phyloP scores from a whole-genome alignment of 2,113 vertebrate genomes.

The Talpa occidentalis region DNA sequence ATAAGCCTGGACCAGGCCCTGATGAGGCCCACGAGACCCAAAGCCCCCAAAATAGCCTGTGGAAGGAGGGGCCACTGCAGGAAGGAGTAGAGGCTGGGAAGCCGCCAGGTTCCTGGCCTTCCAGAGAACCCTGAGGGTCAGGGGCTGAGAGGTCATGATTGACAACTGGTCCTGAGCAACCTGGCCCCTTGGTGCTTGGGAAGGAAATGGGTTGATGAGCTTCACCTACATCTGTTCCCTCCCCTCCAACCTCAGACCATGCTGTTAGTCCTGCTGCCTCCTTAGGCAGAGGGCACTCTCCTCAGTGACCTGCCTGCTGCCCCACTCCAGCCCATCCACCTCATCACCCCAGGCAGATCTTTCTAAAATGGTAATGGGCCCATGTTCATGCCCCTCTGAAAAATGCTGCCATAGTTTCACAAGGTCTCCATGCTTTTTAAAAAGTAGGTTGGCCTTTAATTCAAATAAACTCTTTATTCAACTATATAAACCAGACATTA shows the following conservation, averaged over 20 bases:
- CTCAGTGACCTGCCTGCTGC: background rate
- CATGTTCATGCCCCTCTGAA: conserved; percentile 43
- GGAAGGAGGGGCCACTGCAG: conserved; percentile 6
- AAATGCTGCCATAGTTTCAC: background rate
- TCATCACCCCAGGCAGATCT: background rate
- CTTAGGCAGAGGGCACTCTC: background rate
- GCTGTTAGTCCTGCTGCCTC: background rate
- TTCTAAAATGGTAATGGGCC: conserved; percentile 48
- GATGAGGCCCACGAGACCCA: conserved; percentile 35
- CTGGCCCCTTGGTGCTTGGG: background rate
- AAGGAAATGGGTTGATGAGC: background rate
- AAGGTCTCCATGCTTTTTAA: background rate
- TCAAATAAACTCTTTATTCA: background rate
- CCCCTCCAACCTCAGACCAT: background rate
- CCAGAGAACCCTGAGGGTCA: background rate
- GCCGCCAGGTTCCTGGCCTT: background rate
- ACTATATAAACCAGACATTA: background rate
- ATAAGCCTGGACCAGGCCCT: background rate
- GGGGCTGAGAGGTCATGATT: background rate
- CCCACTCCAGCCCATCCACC: background rate
- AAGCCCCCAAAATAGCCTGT: conserved; percentile 61
- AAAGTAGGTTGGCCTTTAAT: conserved; percentile 1
- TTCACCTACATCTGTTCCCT: background rate
- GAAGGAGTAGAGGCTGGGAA: background rate
- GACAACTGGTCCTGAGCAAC: background rate